Evolutionary conservation across 2,113 vertebrate species (phyloP).

Genomic region (Cromileptes altivelis): DNA sequence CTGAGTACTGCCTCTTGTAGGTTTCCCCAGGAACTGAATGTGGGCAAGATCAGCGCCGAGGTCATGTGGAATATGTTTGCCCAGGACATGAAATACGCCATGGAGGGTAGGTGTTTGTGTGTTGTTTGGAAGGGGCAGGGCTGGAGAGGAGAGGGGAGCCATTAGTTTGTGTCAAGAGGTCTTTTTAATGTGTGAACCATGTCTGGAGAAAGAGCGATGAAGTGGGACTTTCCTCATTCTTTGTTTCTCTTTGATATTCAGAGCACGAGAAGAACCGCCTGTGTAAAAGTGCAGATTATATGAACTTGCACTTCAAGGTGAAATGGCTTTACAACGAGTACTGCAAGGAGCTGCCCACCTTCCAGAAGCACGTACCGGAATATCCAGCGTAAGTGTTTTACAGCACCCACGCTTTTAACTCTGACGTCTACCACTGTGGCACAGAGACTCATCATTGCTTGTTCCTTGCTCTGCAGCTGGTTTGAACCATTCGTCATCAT

Average conservation of each 20-base stretch:
- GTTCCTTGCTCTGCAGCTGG: conserved; percentile 86
- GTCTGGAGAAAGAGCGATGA: background rate
- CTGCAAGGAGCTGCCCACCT: conserved; percentile 92
- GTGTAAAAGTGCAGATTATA: conserved; percentile 98
- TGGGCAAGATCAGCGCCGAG: conserved; percentile 97
- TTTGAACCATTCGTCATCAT: conserved; percentile 98
- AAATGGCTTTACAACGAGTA: conserved; percentile 99
- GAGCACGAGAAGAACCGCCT: conserved; percentile 95
- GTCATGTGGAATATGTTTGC: conserved; percentile 99
- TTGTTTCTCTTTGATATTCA: conserved; percentile 64
- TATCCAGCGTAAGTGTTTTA: conserved; percentile 92
- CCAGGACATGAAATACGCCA: conserved; percentile 98
- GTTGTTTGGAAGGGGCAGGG: conserved; percentile 2
- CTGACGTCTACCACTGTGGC: background rate
- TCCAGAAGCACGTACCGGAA: conserved; percentile 93
- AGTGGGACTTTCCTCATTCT: conserved; percentile 30
- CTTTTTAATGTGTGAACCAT: background rate
- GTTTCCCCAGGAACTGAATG: conserved; percentile 95
- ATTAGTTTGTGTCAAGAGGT: background rate
- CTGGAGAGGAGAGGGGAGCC: background rate
- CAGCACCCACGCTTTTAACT: background rate
- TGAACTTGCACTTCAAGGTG: conserved; percentile 99
- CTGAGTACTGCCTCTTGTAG: conserved; percentile 71
- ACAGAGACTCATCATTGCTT: conserved; percentile 16
- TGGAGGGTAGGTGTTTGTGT: conserved; percentile 91